Evolutionary conservation across 2,113 vertebrate genomes (phyloP), one percentile per base, ranked within the genome.

Genomic region (Piaya cayana): DNA sequence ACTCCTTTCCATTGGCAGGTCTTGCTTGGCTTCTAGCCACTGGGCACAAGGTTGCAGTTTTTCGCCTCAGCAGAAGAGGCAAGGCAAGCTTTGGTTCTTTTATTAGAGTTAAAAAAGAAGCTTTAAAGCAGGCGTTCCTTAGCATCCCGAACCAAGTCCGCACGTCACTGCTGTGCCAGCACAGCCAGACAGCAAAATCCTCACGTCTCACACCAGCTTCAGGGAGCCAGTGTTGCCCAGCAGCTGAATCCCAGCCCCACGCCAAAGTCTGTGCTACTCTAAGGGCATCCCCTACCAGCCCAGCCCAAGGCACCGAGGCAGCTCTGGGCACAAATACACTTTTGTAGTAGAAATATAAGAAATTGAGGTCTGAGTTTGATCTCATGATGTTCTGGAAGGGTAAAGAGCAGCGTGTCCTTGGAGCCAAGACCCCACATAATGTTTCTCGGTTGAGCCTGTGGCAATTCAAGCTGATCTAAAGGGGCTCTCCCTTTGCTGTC

Each of bases 361-460:
- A 34, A 26, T 62, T 45, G 37, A 68, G 32, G 21, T 37, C 29
- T 25, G 6, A 6, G 25, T 34, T 1, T 43, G 59, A 37, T 34
- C 39, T 43, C 3, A 1, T 5, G 8, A 18, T 39, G 53, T 27
- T 49, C 29, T 36, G 56, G 8, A 19, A 43, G 29, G 39, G 34
- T 36, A 13, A 42, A n/a, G 36, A 58, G 20, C 43, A 6, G 6
- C 2, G 20, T 16, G 15, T 23, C 9, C n/a, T 27, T 39, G 5
- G 30, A 81, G 29, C 58, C 60, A 14, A 16, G 47, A 15, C 29
- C 21, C 49, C 1, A 0, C 0, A 1, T 23, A 11, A 26, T 2
- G 36, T 15, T 82, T 42, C 58, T 50, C 11, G 3, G 43, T 10
- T 67, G 45, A 77, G 52, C 34, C 47, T 37, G 32, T 0, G 2